Conservation (phyloP, 2,797 vertebrate species). For the Cyprinella venusta region DNA sequence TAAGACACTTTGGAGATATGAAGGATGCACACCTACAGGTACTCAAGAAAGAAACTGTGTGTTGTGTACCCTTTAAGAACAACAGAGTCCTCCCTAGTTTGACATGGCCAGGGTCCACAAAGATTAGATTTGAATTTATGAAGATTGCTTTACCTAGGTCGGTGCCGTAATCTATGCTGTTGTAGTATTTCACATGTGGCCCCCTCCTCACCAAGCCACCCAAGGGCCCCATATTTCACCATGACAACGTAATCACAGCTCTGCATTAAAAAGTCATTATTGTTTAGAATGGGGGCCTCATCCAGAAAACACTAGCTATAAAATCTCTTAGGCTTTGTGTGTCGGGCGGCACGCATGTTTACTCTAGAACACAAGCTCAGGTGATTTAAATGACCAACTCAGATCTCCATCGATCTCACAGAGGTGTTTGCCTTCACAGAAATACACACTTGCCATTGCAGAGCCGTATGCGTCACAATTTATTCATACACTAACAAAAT, state of each 20-base stretch:
- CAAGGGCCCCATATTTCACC: constrained; percentile 92
- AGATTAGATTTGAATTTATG: constrained; percentile 99
- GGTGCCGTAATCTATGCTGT: constrained; percentile 84
- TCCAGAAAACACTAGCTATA: constrained; percentile 95
- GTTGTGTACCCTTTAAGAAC: constrained; percentile 16
- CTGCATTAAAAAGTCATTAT: constrained; percentile 99
- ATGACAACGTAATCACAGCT: constrained; percentile 99
- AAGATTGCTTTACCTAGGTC: constrained; percentile 93
- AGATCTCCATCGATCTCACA: constrained; percentile 86
- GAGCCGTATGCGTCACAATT: background rate
- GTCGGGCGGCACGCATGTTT: constrained; percentile 87
- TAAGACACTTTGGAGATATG: no score
- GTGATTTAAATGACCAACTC: constrained; percentile 88
- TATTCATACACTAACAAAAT: background rate
- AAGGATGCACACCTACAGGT: no score
- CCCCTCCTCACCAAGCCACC: constrained; percentile 90
- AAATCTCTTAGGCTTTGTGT: constrained; percentile 92
- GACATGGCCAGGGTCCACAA: constrained; percentile 83
- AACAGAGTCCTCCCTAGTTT: constrained; percentile 71
- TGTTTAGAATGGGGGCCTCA: constrained; percentile 96
- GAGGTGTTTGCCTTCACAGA: constrained; percentile 68
- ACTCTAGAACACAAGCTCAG: constrained; percentile 86
- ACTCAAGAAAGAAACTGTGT: no score
- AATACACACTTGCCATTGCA: constrained; percentile 35
- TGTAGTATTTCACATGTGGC: constrained; percentile 88